Percentiles rank a stretch among this genome's conserved stretches.
Evolutionary conservation across 2,888 invertebrate species (phyloP).

Genomic region (Cactoblastis cactorum): DNA sequence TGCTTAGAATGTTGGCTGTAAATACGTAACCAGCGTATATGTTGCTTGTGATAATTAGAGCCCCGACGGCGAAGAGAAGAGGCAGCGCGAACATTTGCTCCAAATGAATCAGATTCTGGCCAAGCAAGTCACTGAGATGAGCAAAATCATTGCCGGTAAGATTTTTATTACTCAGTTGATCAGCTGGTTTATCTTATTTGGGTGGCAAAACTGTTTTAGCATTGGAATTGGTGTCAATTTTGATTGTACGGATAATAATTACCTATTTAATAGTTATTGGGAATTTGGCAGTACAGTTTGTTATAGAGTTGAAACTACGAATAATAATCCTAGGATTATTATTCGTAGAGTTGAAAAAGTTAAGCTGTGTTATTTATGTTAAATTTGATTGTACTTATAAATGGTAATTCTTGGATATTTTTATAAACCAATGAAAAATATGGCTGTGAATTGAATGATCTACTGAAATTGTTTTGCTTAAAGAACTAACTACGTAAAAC

Average conservation of each 20-base stretch:
- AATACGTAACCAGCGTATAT: conserved; percentile 53
- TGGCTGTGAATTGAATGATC: no score
- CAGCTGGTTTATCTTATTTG: background rate
- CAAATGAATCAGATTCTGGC: conserved; percentile 95
- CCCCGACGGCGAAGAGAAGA: conserved; percentile 90
- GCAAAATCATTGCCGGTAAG: conserved; percentile 96
- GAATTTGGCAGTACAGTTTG: no score
- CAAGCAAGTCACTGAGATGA: conserved; percentile 96
- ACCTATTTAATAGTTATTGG: no score
- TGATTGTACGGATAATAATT: background rate
- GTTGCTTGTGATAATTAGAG: conserved; percentile 76
- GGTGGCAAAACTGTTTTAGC: background rate
- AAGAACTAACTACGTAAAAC: background rate
- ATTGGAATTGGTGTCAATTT: background rate
- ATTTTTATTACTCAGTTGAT: conserved; percentile 26
- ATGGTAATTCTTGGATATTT: background rate
- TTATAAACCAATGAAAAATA: no score
- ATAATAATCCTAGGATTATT: no score
- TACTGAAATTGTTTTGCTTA: background rate
- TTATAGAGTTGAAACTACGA: no score
- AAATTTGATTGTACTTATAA: background rate
- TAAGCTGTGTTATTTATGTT: background rate
- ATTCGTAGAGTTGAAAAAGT: no score
- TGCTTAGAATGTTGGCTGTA: conserved; percentile 75
- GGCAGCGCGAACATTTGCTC: conserved; percentile 92